Base-by-base conservation (phyloP, 2,113 vertebrate genomes). In the Neolamprologus tretocephalus region DNA sequence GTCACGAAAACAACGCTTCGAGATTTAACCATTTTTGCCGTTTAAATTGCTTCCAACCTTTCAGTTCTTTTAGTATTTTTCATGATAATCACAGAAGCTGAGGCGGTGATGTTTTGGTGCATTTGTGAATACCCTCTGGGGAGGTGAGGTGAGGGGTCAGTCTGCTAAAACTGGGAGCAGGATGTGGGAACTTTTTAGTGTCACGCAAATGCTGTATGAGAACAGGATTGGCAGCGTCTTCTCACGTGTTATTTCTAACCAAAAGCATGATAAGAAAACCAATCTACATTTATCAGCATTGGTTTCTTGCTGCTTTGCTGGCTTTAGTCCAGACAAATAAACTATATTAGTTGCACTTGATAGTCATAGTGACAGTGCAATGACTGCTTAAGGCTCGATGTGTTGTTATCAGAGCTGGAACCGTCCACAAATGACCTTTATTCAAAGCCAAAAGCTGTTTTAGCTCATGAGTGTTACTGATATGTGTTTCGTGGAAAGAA, bases 331-430 rank as follows among this genome's bases (percentile, higher is more conserved):
- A 83, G 81, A 61, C 10, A 86, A 84, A 63, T 63, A 45, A 17
- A 33, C 26, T 68, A 5, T 85, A 73, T 75, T 80, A 68, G 47
- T 26, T 82, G 55, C 21, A 21, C 42, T 16, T 86, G 84, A 90
- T 83, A 19, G 53, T 68, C 51, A 86, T 79, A 82, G 23, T 78
- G 31, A 10, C 28, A 7, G 17, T 37, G 49, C 33, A 55, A 61
- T 86, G 51, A 37, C 49, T 31, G 3, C 17, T 86, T 92, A 68
- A 84, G 61, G 73, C 54, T 49, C 47, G 82, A 80, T 61, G 71
- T 82, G 37, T 83, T 55, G 57, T 89, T 93, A 87, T 95, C 88
- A 90, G 66, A 85, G 86, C 80, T 92, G 89, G 87, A 87, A 79
- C 80, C 28, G 35, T 89, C 35, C 71, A 47, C 40, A 80, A 75